Evolutionary conservation across 2,888 invertebrate genomes (phyloP).

Genomic region (Mamestra brassicae): DNA sequence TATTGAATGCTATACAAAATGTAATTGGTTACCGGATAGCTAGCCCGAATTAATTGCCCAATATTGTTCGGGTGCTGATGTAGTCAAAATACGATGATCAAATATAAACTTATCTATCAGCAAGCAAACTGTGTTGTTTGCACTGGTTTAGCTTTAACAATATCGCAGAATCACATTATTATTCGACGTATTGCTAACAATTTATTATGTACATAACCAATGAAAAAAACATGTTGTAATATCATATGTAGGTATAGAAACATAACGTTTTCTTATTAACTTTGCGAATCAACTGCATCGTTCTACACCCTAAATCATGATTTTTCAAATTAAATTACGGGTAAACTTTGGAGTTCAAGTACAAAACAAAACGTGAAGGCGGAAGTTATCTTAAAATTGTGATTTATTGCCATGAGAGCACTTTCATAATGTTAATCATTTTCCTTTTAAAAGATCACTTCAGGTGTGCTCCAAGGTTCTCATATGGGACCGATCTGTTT

Average conservation of each 20-base stretch:
- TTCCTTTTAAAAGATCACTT: constrained; percentile 27
- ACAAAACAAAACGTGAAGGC: constrained; percentile 5
- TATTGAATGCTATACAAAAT: constrained; percentile 17
- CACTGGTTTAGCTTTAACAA: neutral
- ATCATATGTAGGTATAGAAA: neutral
- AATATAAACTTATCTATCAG: constrained; percentile 3
- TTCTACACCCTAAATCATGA: constrained; percentile 1
- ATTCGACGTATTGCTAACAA: neutral
- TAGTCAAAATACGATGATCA: constrained; percentile 23
- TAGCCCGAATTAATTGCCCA: constrained; percentile 19
- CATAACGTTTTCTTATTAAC: neutral
- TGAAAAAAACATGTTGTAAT: neutral
- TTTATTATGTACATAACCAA: neutral
- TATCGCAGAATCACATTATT: neutral
- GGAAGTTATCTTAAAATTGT: constrained; percentile 10
- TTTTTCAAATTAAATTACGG: neutral
- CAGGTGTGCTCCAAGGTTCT: constrained; percentile 16
- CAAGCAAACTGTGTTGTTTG: neutral
- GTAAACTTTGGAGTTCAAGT: constrained; percentile 18
- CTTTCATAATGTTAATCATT: constrained; percentile 26
- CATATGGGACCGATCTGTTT: constrained; percentile 32
- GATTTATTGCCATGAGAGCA: constrained; percentile 35
- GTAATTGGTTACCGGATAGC: constrained; percentile 40
- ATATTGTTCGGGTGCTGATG: constrained; percentile 29
- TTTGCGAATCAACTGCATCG: neutral